Percentiles rank a stretch among this genome's conserved stretches.
These are phyloP conservation scores for Ictalurus punctatus DNA, from an alignment of 2,113 vertebrate genomes.

Conservation along the genomic window DNA sequence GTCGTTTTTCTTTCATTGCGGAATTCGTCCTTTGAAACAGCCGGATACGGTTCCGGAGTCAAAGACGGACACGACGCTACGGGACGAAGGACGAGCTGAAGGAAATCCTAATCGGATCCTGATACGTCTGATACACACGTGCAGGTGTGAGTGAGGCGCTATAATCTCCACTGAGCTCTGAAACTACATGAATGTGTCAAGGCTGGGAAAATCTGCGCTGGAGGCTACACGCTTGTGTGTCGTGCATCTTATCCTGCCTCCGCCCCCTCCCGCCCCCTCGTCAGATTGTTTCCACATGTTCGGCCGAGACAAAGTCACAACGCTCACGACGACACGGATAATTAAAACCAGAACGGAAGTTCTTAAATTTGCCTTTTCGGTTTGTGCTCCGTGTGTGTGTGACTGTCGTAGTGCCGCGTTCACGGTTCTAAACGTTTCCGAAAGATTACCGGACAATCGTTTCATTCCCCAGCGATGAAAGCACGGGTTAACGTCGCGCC, in stretches of 20 bases:
- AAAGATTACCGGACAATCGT: not conserved
- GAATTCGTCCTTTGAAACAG: not conserved
- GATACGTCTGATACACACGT: not conserved
- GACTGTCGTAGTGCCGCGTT: not conserved
- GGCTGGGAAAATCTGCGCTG: not conserved
- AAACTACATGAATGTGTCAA: not conserved
- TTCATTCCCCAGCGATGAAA: not conserved
- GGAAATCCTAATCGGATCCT: not conserved
- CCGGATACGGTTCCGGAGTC: not conserved
- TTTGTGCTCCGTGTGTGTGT: too few species aligned
- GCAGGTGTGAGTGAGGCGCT: not conserved
- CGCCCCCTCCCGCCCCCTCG: too few species aligned
- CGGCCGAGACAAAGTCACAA: slow-evolving; percentile 23
- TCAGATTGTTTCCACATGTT: slow-evolving; percentile 20
- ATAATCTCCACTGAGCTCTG: not conserved
- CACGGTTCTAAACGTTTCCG: not conserved
- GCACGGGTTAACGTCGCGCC: not conserved
- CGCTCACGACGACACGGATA: slow-evolving; percentile 1
- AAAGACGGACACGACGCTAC: not conserved
- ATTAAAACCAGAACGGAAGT: not conserved
- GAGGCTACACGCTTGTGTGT: not conserved
- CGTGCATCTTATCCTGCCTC: not conserved
- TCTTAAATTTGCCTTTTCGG: not conserved
- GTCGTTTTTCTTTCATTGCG: not conserved
- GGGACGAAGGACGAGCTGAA: not conserved